Evolutionary conservation across 2,797 vertebrate species (phyloP), one percentile per base, ranked within the genome.

Genomic region (Microcaecilia unicolor): DNA sequence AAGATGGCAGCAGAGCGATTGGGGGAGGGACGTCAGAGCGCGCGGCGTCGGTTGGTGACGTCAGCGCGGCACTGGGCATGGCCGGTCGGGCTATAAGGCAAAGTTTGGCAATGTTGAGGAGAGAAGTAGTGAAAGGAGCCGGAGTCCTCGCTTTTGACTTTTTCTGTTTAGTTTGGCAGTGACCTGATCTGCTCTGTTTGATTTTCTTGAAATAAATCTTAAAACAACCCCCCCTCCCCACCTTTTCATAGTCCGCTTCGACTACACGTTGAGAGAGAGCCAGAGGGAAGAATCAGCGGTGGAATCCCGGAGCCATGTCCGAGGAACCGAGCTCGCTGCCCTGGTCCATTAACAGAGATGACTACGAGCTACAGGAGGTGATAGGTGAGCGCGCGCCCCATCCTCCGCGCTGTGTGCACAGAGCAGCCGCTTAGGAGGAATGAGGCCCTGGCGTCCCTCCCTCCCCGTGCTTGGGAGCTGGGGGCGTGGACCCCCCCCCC

Each of bases 261-360:
- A n/a, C n/a, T n/a, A n/a, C n/a, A n/a, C n/a, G n/a, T n/a, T n/a
- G n/a, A n/a, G n/a, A n/a, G n/a, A n/a, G n/a, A n/a, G n/a, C n/a
- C n/a, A n/a, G n/a, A n/a, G n/a, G n/a, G n/a, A n/a, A n/a, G n/a
- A n/a, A n/a, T n/a, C n/a, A n/a, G n/a, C n/a, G n/a, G n/a, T n/a
- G n/a, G n/a, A n/a, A n/a, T n/a, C n/a, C n/a, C n/a, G 72, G 77
- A 86, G 86, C 78, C 78, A 91, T 92, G 86, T 81, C 87, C 66
- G 93, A 97, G 81, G 95, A 97, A 80, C 72, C 77, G 80, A 92
- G 88, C 81, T 81, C 88, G 60, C 82, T 94, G 76, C 77, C 91
- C 61, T 98, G 95, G 95, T 93, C 95, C 82, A 98, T 98, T 85
- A 87, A 92, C 85, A 88, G 87, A 81, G 95, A 98, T 86, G 94